phyloP scores from a whole-genome alignment of 2,888 invertebrate species.

The Diabrotica balteata region DNA sequence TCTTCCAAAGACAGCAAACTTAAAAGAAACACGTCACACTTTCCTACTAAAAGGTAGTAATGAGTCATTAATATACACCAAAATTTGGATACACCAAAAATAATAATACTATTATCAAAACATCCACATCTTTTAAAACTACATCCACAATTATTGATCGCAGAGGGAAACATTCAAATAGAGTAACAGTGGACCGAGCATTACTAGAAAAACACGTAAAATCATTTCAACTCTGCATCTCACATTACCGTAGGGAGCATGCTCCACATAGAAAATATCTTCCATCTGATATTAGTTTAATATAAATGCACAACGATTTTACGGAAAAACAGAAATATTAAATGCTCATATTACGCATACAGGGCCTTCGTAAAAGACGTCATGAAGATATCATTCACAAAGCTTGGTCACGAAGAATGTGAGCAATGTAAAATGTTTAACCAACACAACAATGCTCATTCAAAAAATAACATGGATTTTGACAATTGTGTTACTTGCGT shows the following conservation, averaged over 20 bases:
- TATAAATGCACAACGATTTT: too few species aligned
- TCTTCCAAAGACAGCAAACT: too few species aligned
- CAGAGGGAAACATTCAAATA: slow-evolving; percentile 8
- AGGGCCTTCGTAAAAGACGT: neutral
- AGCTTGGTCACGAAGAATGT: slow-evolving; percentile 9
- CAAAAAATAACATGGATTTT: neutral
- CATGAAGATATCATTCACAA: slow-evolving; percentile 7
- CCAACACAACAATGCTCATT: neutral
- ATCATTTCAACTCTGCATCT: slow-evolving; percentile 8
- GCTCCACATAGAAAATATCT: slow-evolving; percentile 11
- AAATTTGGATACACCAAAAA: slow-evolving; percentile 9
- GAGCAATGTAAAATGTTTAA: slow-evolving; percentile 9
- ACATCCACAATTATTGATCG: neutral
- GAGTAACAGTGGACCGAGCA: slow-evolving; percentile 2
- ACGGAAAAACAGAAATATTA: neutral
- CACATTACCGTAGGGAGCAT: slow-evolving; percentile 9
- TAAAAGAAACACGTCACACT: too few species aligned
- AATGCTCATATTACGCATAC: neutral
- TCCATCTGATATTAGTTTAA: slow-evolving; percentile 4
- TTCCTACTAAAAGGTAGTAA: too few species aligned
- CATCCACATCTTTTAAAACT: slow-evolving; percentile 4
- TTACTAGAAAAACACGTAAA: slow-evolving; percentile 6
- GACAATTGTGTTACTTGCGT: slow-evolving; percentile 15
- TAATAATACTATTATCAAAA: slow-evolving; percentile 10
- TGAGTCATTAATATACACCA: neutral